Evolutionary conservation across 2,113 vertebrate genomes (phyloP).

Genomic region (Scomber japonicus): DNA sequence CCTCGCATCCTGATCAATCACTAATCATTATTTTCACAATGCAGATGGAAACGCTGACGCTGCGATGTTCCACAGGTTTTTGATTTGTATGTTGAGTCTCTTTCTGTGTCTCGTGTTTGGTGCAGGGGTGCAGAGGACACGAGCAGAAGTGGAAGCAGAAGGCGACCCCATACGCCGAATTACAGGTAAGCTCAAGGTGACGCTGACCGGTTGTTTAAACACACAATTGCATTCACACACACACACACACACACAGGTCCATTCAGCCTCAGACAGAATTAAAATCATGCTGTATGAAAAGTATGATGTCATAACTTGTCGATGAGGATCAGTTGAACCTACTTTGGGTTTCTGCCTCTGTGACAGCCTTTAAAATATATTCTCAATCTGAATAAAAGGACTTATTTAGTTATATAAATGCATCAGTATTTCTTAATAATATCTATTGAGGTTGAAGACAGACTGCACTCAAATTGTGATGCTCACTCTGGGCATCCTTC

Average conservation of each 20-base stretch:
- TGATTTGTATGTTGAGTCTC: slow-evolving; percentile 13
- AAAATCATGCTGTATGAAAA: too few relatives aligned
- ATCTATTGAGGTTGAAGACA: neutral
- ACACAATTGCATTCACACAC: neutral
- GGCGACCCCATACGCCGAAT: neutral
- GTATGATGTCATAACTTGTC: neutral
- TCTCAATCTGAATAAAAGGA: too few relatives aligned
- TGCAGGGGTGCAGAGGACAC: slow-evolving; percentile 39
- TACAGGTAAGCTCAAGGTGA: slow-evolving; percentile 43
- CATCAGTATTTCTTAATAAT: neutral
- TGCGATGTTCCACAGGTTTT: neutral
- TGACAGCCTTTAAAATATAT: neutral
- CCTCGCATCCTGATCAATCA: slow-evolving; percentile 42
- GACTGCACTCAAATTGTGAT: neutral
- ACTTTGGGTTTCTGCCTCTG: neutral
- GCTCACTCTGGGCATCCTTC: neutral
- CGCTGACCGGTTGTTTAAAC: neutral
- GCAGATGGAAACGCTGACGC: neutral
- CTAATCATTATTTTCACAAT: slow-evolving; percentile 24
- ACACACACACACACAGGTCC: neutral
- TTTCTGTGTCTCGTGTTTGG: slow-evolving; percentile 5
- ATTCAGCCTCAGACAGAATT: neutral
- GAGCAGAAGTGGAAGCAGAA: neutral
- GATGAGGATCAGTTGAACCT: too few relatives aligned
- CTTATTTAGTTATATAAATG: neutral